These are phyloP conservation scores for Enteromius fasciolatus DNA, from an alignment of 2,797 vertebrate genomes.

Conservation along the genomic window DNA sequence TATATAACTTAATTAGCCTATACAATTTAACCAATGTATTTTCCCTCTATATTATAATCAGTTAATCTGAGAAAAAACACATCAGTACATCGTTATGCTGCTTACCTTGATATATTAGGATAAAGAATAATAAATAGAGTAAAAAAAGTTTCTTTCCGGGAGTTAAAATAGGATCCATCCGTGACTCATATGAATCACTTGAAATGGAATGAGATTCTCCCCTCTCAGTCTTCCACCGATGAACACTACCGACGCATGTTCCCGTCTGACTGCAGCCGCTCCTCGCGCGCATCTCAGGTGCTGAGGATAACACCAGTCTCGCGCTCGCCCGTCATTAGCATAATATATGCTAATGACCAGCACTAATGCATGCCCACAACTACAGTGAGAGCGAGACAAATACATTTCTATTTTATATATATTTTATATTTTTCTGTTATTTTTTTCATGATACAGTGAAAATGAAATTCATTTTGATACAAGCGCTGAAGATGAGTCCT, in stretches of 20 bases:
- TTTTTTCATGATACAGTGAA: not conserved
- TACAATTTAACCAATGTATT: not conserved
- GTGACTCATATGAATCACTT: conserved; percentile 72
- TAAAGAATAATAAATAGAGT: conserved; percentile 64
- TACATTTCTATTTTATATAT: not conserved
- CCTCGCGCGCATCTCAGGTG: conserved; percentile 39
- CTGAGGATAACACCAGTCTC: conserved; percentile 10
- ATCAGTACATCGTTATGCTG: not conserved
- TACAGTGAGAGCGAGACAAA: not conserved
- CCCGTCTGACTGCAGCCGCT: conserved; percentile 58
- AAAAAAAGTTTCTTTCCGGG: conserved; percentile 67
- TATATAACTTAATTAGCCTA: not conserved
- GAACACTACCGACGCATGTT: conserved; percentile 64
- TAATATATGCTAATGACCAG: conserved; percentile 71
- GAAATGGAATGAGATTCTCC: conserved; percentile 66
- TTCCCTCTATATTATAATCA: not conserved
- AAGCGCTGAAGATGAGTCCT: not conserved
- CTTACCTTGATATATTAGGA: conserved; percentile 80
- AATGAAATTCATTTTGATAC: not conserved
- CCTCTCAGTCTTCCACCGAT: conserved; percentile 45
- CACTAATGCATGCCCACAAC: conserved; percentile 36
- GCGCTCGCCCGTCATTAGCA: conserved; percentile 74
- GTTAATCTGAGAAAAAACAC: not conserved
- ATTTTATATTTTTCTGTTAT: not conserved
- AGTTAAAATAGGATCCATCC: conserved; percentile 78